Conservation (phyloP, 2,888 invertebrate genomes). For the Megalurothrips usitatus region DNA sequence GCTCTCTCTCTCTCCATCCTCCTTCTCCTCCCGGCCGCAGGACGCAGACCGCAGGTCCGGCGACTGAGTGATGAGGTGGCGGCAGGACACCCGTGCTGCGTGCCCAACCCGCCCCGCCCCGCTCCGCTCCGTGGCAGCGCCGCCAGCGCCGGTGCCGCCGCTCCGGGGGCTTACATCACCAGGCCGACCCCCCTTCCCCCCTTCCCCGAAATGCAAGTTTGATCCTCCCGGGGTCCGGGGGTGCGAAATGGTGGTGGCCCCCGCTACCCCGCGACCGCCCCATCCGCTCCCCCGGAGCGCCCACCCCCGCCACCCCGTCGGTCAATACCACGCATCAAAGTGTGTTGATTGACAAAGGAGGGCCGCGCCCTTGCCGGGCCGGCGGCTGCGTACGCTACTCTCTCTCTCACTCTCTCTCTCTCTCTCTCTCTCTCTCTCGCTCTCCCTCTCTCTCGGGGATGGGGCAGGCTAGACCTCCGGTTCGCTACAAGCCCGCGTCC, state of each 20-base stretch:
- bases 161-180: neutral
- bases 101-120: neutral
- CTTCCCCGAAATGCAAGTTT: neutral
- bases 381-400: neutral
- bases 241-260: neutral
- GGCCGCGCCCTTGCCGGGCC: neutral
- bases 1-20: too few relatives aligned
- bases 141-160: too few relatives aligned
- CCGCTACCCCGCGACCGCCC: neutral
- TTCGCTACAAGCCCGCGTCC: neutral
- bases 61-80: neutral
- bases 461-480: too few relatives aligned
- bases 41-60: neutral
- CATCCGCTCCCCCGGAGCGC: neutral
- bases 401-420: too few relatives aligned
- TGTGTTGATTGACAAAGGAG: slow-evolving; percentile 25
- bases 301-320: neutral
- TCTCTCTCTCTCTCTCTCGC: too few relatives aligned
- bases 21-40: too few relatives aligned
- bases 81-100: neutral
- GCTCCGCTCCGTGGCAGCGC: neutral
- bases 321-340: slow-evolving; percentile 26
- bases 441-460: too few relatives aligned
- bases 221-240: neutral
- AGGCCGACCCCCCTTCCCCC: neutral